These are phyloP conservation scores for Clarias batrachus DNA, from an alignment of 2,113 vertebrate species.

Conservation along the genomic window DNA sequence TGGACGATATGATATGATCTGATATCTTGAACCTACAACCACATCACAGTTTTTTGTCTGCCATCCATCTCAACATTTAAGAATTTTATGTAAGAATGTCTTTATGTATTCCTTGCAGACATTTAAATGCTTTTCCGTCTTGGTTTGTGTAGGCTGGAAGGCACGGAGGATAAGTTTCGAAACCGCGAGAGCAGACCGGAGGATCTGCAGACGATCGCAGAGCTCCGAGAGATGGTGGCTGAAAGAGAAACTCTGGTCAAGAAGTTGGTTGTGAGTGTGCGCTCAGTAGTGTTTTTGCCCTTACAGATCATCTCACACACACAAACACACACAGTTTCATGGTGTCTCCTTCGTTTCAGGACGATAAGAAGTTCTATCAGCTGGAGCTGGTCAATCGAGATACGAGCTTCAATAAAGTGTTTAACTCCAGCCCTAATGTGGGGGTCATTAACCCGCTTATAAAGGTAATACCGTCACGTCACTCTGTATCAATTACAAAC, in stretches of 20 bases:
- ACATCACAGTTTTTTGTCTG: neutral
- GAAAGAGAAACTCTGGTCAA: constrained; percentile 94
- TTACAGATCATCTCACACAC: neutral
- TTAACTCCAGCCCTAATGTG: constrained; percentile 94
- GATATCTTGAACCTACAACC: no score
- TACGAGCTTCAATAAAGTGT: constrained; percentile 96
- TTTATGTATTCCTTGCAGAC: neutral
- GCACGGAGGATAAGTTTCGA: constrained; percentile 92
- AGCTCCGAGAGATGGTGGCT: constrained; percentile 90
- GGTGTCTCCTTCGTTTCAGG: constrained; percentile 69
- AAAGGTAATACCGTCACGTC: constrained; percentile 78
- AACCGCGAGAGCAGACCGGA: constrained; percentile 92
- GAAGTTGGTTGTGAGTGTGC: constrained; percentile 88
- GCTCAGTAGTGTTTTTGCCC: no score
- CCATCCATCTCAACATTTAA: neutral
- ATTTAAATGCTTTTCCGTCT: constrained; percentile 17
- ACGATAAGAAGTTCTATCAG: constrained; percentile 99
- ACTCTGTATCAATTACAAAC: neutral
- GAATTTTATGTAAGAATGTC: neutral
- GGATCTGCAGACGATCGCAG: constrained; percentile 89
- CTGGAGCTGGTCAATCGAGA: constrained; percentile 98
- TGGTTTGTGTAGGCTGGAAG: constrained; percentile 81
- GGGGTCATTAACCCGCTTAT: constrained; percentile 96
- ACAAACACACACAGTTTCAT: neutral
- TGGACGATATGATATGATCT: no score